These are phyloP conservation scores for Actinostola sp. DNA, from an alignment of 92 coral and sea anemone genomes.

Conservation along the genomic window DNA sequence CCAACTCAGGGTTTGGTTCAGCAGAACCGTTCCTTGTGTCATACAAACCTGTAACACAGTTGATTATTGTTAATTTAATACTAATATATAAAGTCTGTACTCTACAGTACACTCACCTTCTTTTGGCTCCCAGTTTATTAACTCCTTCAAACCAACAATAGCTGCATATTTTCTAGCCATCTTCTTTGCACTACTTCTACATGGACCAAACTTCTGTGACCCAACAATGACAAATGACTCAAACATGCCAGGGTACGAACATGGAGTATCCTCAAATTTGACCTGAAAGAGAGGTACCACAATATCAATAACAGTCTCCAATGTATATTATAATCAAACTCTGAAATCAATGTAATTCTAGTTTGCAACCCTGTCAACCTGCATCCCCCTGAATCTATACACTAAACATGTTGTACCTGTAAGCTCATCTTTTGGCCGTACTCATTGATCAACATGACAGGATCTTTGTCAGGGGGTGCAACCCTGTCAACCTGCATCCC, in stretches of 20 bases:
- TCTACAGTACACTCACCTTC: constrained; percentile 42
- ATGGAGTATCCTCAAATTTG: constrained; percentile 75
- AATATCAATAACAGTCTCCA: background rate
- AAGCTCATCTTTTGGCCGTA: constrained; percentile 77
- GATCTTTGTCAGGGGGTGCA: constrained; percentile 85
- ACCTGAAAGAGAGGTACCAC: constrained; percentile 44
- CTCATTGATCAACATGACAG: constrained; percentile 84
- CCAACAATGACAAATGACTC: constrained; percentile 72
- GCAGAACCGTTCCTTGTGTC: constrained; percentile 20
- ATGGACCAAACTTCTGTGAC: constrained; percentile 76
- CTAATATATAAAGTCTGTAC: too few species aligned
- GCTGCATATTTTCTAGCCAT: constrained; percentile 74
- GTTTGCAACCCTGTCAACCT: too few species aligned
- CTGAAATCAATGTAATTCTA: too few species aligned
- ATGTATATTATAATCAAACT: constrained; percentile 1
- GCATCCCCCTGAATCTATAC: too few species aligned
- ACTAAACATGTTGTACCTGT: too few species aligned
- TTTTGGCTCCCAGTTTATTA: constrained; percentile 80
- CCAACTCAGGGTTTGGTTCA: background rate
- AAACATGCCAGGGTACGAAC: constrained; percentile 68
- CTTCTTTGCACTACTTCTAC: constrained; percentile 66
- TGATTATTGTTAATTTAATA: background rate
- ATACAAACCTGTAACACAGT: constrained; percentile 37
- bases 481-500: constrained; percentile 47
- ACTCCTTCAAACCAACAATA: constrained; percentile 66